Conservation (phyloP, 2,797 vertebrate species). For the Loris lydekkerianus region DNA sequence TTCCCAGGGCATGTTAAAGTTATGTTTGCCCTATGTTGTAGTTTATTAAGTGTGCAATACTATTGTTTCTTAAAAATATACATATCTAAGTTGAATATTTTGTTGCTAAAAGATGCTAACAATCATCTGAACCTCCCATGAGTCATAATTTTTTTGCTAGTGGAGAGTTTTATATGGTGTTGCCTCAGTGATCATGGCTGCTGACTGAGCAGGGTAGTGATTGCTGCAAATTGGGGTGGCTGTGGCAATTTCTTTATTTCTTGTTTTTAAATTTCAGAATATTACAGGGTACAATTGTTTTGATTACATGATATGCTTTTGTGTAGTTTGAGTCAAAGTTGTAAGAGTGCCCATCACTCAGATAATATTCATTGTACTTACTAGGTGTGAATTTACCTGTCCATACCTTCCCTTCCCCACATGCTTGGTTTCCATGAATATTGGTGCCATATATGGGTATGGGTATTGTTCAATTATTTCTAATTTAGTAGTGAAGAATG, state of each 20-base stretch:
- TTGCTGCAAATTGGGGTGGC: neutral
- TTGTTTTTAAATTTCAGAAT: too few relatives aligned
- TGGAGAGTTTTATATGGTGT: neutral
- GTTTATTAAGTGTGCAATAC: neutral
- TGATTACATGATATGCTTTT: too few relatives aligned
- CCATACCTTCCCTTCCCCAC: too few relatives aligned
- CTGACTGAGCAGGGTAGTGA: neutral
- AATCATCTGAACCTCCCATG: neutral
- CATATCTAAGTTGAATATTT: neutral
- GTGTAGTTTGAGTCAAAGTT: too few relatives aligned
- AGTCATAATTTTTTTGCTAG: neutral
- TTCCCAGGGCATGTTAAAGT: neutral
- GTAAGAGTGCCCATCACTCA: too few relatives aligned
- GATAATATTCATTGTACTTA: too few relatives aligned
- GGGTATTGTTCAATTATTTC: too few relatives aligned
- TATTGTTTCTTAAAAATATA: neutral
- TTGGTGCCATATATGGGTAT: too few relatives aligned
- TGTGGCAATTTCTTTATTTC: neutral
- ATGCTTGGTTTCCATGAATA: too few relatives aligned
- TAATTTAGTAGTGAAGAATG: too few relatives aligned
- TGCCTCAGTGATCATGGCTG: neutral
- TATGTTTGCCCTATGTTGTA: neutral
- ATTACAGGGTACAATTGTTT: too few relatives aligned
- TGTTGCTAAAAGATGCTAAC: neutral
- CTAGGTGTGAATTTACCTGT: too few relatives aligned